Conservation (phyloP, 2,113 vertebrate genomes). For the Pitta sordida region DNA sequence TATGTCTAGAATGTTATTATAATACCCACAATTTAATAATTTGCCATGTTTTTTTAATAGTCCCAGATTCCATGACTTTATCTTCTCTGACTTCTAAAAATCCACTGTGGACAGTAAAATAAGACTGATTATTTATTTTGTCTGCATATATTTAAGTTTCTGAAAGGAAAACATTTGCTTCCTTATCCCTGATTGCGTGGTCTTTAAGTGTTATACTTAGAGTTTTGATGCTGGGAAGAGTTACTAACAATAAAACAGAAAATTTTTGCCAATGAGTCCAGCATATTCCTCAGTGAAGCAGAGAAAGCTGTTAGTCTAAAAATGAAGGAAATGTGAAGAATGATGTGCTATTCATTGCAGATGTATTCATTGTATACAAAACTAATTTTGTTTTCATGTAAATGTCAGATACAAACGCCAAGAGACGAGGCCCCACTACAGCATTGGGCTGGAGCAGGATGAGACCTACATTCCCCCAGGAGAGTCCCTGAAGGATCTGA, state of each 20-base stretch:
- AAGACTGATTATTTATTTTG: background rate
- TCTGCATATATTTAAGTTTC: background rate
- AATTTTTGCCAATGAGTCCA: background rate
- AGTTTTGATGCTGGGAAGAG: background rate
- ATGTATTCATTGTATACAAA: background rate
- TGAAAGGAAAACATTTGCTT: background rate
- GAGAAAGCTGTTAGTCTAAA: background rate
- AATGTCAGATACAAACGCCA: constrained; percentile 86
- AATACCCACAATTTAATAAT: background rate
- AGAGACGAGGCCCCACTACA: constrained; percentile 86
- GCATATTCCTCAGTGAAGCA: background rate
- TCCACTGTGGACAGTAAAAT: background rate
- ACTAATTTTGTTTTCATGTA: background rate
- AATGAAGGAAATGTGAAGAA: background rate
- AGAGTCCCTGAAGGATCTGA: constrained; percentile 92
- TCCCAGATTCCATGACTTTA: background rate
- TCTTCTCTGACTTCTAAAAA: background rate
- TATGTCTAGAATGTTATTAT: background rate
- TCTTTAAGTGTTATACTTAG: background rate
- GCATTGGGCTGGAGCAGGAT: constrained; percentile 90
- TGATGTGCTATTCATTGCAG: background rate
- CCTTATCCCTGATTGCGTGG: background rate
- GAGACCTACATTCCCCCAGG: constrained; percentile 91
- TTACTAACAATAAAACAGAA: background rate
- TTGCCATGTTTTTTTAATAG: background rate